Evolutionary conservation across 2,113 vertebrate genomes (phyloP).

Genomic region (Oncorhynchus nerka): DNA sequence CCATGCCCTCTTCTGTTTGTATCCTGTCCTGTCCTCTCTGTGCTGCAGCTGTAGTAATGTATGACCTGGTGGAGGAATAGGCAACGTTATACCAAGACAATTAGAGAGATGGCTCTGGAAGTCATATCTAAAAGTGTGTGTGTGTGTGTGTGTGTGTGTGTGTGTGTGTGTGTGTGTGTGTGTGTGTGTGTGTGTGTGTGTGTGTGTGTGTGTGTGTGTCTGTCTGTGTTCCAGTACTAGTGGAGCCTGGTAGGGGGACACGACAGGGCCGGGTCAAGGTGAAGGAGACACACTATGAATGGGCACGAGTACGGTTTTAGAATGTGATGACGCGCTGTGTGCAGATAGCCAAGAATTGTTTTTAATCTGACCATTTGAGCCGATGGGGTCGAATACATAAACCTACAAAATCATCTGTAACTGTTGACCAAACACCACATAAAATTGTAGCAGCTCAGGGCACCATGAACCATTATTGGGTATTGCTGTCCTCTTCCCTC

Average conservation of each 20-base stretch:
- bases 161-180: conserved; percentile 3
- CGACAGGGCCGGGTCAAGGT: neutral
- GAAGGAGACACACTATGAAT: neutral
- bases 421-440: no score
- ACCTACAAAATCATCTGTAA: no score
- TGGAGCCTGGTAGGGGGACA: no score
- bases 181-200: neutral
- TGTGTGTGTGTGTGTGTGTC: conserved; percentile 2
- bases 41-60: conserved; percentile 12
- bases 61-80: conserved; percentile 12
- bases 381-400: no score
- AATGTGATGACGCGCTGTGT: no score
- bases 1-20: conserved; percentile 10
- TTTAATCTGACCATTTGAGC: no score
- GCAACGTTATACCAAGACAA: conserved; percentile 25
- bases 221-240: neutral
- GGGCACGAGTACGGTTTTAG: no score
- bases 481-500: no score
- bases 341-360: no score
- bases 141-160: conserved; percentile 1
- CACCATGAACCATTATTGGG: no score
- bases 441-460: no score
- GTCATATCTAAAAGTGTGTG: conserved; percentile 25
- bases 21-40: neutral
- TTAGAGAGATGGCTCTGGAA: conserved; percentile 33